phyloP scores from a whole-genome alignment of 2,113 vertebrate genomes.

The Peromyscus leucopus region DNA sequence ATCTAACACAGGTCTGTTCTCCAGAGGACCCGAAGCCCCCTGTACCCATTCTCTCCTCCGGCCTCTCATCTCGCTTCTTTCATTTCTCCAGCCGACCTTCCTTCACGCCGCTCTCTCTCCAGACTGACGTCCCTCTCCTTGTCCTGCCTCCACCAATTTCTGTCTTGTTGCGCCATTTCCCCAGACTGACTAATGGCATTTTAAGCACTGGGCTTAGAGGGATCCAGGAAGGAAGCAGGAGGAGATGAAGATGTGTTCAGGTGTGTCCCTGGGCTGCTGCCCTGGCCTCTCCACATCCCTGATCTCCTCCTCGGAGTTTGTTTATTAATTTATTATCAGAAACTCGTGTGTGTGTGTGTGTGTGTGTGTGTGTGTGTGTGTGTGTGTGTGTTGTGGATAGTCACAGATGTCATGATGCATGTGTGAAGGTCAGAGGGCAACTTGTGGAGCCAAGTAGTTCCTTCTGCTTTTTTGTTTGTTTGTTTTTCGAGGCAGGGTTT shows the following conservation, averaged over 20 bases:
- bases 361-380: neutral
- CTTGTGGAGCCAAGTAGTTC: too few species aligned
- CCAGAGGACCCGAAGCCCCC: neutral
- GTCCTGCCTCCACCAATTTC: neutral
- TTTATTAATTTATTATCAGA: neutral
- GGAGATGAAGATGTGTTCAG: neutral
- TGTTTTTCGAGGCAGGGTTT: too few species aligned
- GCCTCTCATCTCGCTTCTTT: neutral
- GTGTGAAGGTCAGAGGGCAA: neutral
- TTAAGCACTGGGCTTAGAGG: neutral
- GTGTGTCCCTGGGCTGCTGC: neutral
- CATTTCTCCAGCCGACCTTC: neutral
- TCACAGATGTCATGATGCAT: neutral
- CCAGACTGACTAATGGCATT: neutral
- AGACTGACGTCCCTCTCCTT: neutral
- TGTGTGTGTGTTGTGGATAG: neutral
- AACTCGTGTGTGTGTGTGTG: neutral
- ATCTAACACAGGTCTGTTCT: neutral
- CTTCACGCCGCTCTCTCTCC: neutral
- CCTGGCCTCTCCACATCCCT: neutral
- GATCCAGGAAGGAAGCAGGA: neutral
- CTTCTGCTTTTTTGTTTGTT: neutral
- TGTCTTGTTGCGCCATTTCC: neutral
- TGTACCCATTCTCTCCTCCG: neutral
- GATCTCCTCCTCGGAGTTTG: neutral